Percentiles rank a stretch among this genome's conserved stretches.
Conservation (phyloP, 2,888 invertebrate species). For the Deroplatys truncata region DNA sequence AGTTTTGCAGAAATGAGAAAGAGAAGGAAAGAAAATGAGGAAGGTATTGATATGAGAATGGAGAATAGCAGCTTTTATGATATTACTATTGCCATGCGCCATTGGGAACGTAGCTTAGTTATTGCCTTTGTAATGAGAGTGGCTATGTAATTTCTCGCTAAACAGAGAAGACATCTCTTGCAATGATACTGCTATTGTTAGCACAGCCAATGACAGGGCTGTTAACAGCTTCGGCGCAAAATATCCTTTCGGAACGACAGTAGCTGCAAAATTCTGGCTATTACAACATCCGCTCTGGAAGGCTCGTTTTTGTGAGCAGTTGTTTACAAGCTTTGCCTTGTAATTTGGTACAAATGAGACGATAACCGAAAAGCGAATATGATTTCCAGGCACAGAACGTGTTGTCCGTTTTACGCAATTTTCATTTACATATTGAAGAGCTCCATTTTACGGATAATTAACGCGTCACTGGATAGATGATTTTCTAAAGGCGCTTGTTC, state of each 20-base stretch:
- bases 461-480: not conserved
- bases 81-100: not conserved
- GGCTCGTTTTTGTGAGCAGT: not conserved
- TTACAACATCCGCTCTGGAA: not conserved
- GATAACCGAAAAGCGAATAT: not conserved
- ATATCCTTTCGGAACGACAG: not conserved
- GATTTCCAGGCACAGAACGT: not conserved
- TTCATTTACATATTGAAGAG: too few relatives aligned
- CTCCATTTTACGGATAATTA: not conserved
- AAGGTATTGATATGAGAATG: not conserved
- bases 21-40: not conserved
- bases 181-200: not conserved
- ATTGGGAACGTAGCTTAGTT: not conserved
- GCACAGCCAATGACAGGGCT: too few relatives aligned
- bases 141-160: not conserved
- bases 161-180: too few relatives aligned
- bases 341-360: not conserved
- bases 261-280: too few relatives aligned
- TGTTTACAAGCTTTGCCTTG: too few relatives aligned
- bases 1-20: not conserved
- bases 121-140: not conserved
- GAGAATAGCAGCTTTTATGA: not conserved
- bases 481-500: not conserved
- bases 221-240: too few relatives aligned
- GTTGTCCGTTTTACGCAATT: too few relatives aligned